Evolutionary conservation across 2,888 invertebrate species (phyloP).

Genomic region (Chymomyza caudatula): DNA sequence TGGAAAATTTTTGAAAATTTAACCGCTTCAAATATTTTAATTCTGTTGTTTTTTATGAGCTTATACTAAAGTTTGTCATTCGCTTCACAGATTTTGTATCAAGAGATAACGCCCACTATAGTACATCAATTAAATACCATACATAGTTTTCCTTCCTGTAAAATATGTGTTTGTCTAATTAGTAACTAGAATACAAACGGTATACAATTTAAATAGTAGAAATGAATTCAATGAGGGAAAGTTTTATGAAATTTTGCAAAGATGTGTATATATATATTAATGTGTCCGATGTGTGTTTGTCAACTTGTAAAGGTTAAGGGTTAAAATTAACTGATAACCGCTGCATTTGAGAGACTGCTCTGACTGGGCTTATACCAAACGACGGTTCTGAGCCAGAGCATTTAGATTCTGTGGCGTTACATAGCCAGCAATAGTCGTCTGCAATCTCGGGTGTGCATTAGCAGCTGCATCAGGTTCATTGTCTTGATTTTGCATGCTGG

Average conservation of each 20-base stretch:
- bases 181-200: neutral
- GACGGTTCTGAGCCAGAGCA: constrained; percentile 65
- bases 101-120: too few relatives aligned
- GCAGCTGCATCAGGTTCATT: neutral
- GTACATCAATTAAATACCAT: too few relatives aligned
- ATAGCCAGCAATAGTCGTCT: constrained; percentile 63
- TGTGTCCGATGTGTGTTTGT: neutral
- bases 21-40: too few relatives aligned
- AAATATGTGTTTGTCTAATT: too few relatives aligned
- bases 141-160: too few relatives aligned
- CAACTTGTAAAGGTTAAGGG: neutral
- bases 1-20: too few relatives aligned
- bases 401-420: constrained; percentile 72
- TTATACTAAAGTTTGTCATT: too few relatives aligned
- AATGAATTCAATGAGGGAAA: neutral
- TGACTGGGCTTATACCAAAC: constrained; percentile 44
- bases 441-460: constrained; percentile 8
- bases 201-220: neutral
- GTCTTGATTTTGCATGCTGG: neutral
- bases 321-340: neutral
- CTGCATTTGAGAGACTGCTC: too few relatives aligned
- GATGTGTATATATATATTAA: neutral
- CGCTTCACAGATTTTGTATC: too few relatives aligned
- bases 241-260: neutral
- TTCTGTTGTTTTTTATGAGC: too few relatives aligned